Evolutionary conservation across 2,113 vertebrate species (phyloP), one percentile per base, ranked within the genome.

Genomic region (Callionymus lyra): DNA sequence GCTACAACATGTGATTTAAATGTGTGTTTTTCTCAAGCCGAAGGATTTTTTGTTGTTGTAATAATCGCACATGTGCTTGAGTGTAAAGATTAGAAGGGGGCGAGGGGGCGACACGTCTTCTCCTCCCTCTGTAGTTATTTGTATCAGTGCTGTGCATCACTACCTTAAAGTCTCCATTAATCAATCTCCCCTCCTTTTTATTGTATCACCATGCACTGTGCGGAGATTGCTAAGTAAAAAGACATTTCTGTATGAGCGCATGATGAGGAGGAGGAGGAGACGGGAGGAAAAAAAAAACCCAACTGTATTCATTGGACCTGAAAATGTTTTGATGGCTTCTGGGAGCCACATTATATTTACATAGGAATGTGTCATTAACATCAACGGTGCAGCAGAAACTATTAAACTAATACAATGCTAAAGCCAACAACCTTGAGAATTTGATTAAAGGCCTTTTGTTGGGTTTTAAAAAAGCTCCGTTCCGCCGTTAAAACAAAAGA

Each of bases 371-470:
- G 89, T 89, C 89, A 91, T 94, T 94, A 93, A 90, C 91, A 87
- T 89, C 90, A 91, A 93, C 87, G 87, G 88, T 85, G 84, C 88
- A 90, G 87, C 86, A 90, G 90, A 92, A 91, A 91, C 91, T 89
- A 91, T 94, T 93, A 94, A 89, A 90, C 88, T 85, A 92, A 91
- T 91, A 91, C 90, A 91, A 90, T 93, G 89, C 88, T 88, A 91
- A 91, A 92, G 87, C 87, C 88, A 91, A 85, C 89, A 89, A 93
- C 89, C 90, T 89, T 82, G 82, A 87, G 89, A 91, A 89, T 93
- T 91, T 94, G 93, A 94, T 94, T 94, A 92, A 92, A 90, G 90
- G 89, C 89, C 89, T 74, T 27, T 92, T 92, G 88, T 79, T 86
- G 88, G 83, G 89, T 90, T 91, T 89, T 89, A 83, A 93, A 88